Evolutionary conservation across 1,140 invertebrate species (phyloP).

Genomic region (Subanguina moxae): DNA sequence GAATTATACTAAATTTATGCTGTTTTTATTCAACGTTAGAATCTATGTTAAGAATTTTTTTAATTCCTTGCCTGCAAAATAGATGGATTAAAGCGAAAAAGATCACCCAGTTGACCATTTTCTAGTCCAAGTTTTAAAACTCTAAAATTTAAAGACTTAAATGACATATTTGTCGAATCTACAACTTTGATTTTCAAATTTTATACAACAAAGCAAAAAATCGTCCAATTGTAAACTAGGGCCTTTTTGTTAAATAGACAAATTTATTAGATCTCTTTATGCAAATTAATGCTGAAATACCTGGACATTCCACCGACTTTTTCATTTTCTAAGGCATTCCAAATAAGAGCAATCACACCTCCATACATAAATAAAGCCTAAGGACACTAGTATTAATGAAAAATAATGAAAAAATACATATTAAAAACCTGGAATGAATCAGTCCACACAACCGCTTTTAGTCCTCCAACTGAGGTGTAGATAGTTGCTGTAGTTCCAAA

Average conservation of each 20-base stretch:
- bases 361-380: constrained; percentile 27
- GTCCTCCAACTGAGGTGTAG: constrained; percentile 31
- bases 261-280: no score
- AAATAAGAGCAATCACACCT: constrained; percentile 23
- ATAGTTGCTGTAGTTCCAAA: constrained; percentile 22
- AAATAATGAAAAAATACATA: no score
- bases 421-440: constrained; percentile 25
- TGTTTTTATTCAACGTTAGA: no score
- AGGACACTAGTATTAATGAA: no score
- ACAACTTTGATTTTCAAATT: no score
- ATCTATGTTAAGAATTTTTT: no score
- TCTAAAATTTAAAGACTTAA: no score
- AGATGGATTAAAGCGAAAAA: constrained; percentile 21
- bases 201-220: no score
- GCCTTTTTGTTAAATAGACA: no score
- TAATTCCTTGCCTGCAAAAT: constrained; percentile 15
- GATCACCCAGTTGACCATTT: constrained; percentile 16
- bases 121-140: constrained; percentile 23
- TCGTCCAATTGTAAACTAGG: no score
- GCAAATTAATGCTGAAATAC: not conserved
- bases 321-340: constrained; percentile 19
- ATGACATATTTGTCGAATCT: no score
- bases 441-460: constrained; percentile 36
- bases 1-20: constrained; percentile 34
- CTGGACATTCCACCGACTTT: constrained; percentile 20